Evolutionary conservation across 2,888 invertebrate species (phyloP).

Genomic region (Agapostemon virescens): DNA sequence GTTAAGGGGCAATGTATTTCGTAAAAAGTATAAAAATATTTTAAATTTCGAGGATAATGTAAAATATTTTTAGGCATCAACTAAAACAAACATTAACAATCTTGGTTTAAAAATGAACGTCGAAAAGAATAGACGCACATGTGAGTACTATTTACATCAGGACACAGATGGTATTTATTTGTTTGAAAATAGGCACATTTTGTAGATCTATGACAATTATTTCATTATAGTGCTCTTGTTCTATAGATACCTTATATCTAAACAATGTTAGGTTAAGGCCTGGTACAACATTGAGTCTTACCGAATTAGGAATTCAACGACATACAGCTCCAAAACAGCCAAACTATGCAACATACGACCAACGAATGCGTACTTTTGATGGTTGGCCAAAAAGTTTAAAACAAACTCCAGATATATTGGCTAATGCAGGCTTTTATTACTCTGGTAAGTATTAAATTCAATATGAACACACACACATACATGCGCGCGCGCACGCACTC

Average conservation of each 20-base stretch:
- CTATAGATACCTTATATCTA: conserved; percentile 68
- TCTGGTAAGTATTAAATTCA: conserved; percentile 80
- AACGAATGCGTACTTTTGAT: conserved; percentile 86
- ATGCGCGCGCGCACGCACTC: no score
- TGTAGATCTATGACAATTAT: not conserved
- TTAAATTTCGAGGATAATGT: not conserved
- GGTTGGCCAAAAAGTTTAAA: conserved; percentile 89
- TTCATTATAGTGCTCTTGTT: conserved; percentile 37
- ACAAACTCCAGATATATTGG: conserved; percentile 89
- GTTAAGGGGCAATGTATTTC: not conserved
- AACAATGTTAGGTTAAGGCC: conserved; percentile 78
- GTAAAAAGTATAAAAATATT: not conserved
- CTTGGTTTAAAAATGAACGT: conserved; percentile 82
- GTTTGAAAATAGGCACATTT: conserved; percentile 11
- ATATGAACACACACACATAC: not conserved
- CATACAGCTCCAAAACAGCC: conserved; percentile 85
- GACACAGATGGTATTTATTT: conserved; percentile 68
- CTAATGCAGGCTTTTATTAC: conserved; percentile 95
- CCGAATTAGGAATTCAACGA: conserved; percentile 83
- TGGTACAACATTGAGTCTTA: conserved; percentile 77
- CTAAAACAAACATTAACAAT: not conserved
- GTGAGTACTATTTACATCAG: conserved; percentile 80
- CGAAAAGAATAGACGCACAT: conserved; percentile 86
- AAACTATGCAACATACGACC: conserved; percentile 86
- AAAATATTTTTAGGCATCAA: not conserved